Conservation (phyloP, 2,888 invertebrate genomes). For the Leucophora obtusa region DNA sequence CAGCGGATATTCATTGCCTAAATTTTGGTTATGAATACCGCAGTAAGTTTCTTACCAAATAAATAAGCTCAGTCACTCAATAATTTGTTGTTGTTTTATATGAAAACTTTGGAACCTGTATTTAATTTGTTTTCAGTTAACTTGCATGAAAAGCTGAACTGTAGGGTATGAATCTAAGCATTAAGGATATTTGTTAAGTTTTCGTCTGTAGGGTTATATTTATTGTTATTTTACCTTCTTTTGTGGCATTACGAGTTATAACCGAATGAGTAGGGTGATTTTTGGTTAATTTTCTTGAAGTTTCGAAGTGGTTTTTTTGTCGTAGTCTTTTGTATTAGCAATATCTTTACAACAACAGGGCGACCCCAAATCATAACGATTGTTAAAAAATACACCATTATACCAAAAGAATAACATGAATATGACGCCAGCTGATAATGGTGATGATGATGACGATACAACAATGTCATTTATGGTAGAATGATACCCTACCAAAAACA, state of each 20-base stretch:
- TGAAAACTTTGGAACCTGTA: too few species aligned
- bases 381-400: constrained; percentile 23
- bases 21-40: too few species aligned
- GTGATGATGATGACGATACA: constrained; percentile 10
- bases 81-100: too few species aligned
- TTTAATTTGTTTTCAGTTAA: too few species aligned
- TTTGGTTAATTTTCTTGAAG: constrained; percentile 27
- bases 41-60: too few species aligned
- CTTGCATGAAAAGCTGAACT: too few species aligned
- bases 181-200: not conserved
- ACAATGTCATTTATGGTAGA: constrained; percentile 7
- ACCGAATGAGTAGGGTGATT: constrained; percentile 43
- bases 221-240: not conserved
- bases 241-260: constrained; percentile 33
- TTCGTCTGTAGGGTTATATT: not conserved
- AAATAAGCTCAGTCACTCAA: too few species aligned
- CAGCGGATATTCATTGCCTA: too few species aligned
- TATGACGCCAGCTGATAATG: not conserved
- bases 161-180: too few species aligned
- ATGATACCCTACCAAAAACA: constrained; percentile 5
- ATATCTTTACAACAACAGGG: constrained; percentile 17
- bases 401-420: too few species aligned
- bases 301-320: constrained; percentile 15
- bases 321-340: constrained; percentile 4
- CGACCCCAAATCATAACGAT: constrained; percentile 10